Evolutionary conservation across 2,888 invertebrate species (phyloP), one percentile per base, ranked within the genome.

Genomic region (Pristionchus japonicus): DNA sequence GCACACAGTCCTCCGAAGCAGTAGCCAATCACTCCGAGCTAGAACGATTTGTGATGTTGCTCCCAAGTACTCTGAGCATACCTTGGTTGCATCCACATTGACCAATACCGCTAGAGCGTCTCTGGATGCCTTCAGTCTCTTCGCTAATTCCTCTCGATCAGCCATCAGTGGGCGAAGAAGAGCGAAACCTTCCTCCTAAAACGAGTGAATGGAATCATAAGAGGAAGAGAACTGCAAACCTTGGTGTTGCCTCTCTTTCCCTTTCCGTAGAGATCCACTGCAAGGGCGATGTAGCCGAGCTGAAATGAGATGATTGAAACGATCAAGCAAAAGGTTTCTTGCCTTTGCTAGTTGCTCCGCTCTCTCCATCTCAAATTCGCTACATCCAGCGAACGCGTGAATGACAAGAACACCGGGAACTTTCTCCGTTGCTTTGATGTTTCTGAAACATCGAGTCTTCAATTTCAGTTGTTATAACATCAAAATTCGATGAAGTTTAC

Each of bases 1-100:
- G 90, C 91, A 88, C 93, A 93, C 31, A 92, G 74, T 3, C 93
- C 93, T 13, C 93, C 93, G 88, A 93, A 93, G 89, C 93, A 93
- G 84, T 90, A 93, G 11, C 93, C 93, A 34, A 92, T 92, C 17
- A 91, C 90, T 17, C 89, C 92, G 6, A 93, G 89, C 89, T 92
- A 70, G 47, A 90, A 74, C 1, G 4, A n/a, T 7, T 82, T 27
- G 9, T 67, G 2, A 34, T 31, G 31, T 9, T 6, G 67, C 31
- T 67, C 17, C 20, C 2, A 31, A 27, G 9, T 15, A 64, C 6
- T 7, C 31, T 11, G 11, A 6, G 11, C 13, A 20, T 3, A 88
- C 89, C 47, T 84, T 90, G 17, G 82, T 86, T 6, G 61, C 52
- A 88, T 90, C 89, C 1, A 92, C 91, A 82, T 88, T 88, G 0